A percentile compares a stretch with the other conserved stretches of the same genome.
Evolutionary conservation across 2,888 invertebrate species (phyloP).

Genomic region (Agonopterix alstromeriana): DNA sequence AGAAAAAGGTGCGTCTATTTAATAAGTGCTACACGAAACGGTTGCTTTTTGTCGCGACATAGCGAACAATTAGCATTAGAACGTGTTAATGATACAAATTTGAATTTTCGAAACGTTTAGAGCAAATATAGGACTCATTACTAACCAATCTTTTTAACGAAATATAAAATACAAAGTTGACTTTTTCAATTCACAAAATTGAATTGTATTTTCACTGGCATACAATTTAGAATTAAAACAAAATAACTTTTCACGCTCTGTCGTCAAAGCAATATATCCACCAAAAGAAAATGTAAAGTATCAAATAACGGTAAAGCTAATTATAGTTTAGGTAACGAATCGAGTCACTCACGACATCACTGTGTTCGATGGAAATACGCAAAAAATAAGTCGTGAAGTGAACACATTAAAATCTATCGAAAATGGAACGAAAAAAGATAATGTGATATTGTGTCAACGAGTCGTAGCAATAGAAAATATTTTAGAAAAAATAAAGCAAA

Average conservation of each 20-base stretch:
- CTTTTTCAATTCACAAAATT: too few relatives aligned
- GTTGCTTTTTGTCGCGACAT: conserved; percentile 48
- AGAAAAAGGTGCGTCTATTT: conserved; percentile 52
- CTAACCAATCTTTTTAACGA: neutral
- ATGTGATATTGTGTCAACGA: conserved; percentile 30
- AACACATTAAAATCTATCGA: conserved; percentile 44
- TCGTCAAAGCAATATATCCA: conserved; percentile 36
- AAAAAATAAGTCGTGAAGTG: conserved; percentile 60
- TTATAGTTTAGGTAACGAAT: conserved; percentile 64
- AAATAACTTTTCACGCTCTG: conserved; percentile 41
- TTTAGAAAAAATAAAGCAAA: too few relatives aligned
- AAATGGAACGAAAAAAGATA: conserved; percentile 38
- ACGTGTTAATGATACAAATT: conserved; percentile 67
- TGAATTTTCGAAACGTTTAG: conserved; percentile 44
- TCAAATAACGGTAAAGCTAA: conserved; percentile 64
- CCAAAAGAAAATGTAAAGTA: conserved; percentile 55
- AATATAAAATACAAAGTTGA: too few relatives aligned
- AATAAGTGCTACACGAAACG: conserved; percentile 68
- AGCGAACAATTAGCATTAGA: conserved; percentile 58
- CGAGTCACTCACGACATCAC: conserved; percentile 57
- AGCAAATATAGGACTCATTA: conserved; percentile 28
- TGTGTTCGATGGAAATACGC: conserved; percentile 44
- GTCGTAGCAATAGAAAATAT: too few relatives aligned
- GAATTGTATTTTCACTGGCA: too few relatives aligned
- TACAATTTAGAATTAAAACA: conserved; percentile 38